phyloP scores from a whole-genome alignment of 2,888 invertebrate genomes.

The Coelinius sp. region DNA sequence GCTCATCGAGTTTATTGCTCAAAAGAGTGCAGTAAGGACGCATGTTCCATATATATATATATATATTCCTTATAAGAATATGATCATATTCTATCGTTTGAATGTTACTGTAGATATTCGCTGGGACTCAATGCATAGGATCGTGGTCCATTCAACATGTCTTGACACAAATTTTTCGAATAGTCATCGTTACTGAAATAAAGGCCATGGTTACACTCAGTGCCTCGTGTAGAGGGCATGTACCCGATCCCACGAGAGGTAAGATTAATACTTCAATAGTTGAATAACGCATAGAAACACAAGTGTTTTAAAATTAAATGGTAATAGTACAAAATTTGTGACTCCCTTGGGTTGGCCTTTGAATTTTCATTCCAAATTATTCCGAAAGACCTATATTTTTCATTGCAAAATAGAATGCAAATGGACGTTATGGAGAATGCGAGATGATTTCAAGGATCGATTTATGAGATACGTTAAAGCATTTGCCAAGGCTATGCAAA shows the following conservation, averaged over 20 bases:
- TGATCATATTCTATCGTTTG: no score
- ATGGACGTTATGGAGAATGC: background rate
- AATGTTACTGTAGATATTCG: no score
- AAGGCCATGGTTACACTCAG: background rate
- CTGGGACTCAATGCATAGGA: background rate
- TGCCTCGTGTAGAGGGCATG: background rate
- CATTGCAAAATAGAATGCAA: background rate
- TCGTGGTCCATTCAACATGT: background rate
- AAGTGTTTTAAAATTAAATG: no score
- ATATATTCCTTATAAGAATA: no score
- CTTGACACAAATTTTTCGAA: background rate
- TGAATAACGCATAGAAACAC: no score
- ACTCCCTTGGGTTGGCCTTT: no score
- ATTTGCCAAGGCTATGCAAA: background rate
- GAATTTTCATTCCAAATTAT: no score
- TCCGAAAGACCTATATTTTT: background rate
- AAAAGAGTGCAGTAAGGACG: no score
- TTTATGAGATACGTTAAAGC: background rate
- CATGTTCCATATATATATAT: no score
- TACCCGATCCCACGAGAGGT: background rate
- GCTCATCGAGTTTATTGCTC: no score
- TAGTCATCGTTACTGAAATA: background rate
- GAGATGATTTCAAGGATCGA: background rate
- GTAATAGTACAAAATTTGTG: no score
- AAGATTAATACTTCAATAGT: no score